Percentiles rank a stretch among this genome's conserved stretches.
Conservation (phyloP, 1,140 invertebrate species). For the Drosophila grimshawi region DNA sequence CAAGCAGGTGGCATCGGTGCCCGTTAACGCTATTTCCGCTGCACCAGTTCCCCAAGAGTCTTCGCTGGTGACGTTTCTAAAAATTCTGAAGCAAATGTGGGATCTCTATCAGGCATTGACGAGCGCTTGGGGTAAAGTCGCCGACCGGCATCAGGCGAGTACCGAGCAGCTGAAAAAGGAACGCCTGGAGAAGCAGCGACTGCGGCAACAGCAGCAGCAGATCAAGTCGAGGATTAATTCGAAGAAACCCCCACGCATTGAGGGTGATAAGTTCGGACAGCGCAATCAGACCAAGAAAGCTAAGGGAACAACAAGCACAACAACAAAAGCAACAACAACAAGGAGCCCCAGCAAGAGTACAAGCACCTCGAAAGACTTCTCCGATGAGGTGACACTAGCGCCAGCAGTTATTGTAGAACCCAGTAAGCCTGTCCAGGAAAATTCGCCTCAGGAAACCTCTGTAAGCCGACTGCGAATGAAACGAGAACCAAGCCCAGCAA, state of each 20-base stretch:
- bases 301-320: conserved; percentile 42
- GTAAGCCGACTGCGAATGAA: conserved; percentile 61
- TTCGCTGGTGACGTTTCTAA: conserved; percentile 65
- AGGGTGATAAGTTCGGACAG: conserved; percentile 50
- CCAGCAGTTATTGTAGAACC: conserved; percentile 40
- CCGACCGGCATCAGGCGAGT: conserved; percentile 67
- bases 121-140: conserved; percentile 65
- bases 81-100: conserved; percentile 75
- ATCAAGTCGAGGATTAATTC: conserved; percentile 63
- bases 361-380: conserved; percentile 33
- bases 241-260: conserved; percentile 65
- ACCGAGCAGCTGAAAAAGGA: conserved; percentile 57
- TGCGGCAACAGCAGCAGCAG: conserved; percentile 54
- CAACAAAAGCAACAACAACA: conserved; percentile 34
- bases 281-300: conserved; percentile 58
- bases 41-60: conserved; percentile 37
- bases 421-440: conserved; percentile 35
- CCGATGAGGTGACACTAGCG: conserved; percentile 29
- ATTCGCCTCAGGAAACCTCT: conserved; percentile 29
- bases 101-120: conserved; percentile 75
- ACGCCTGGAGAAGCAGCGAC: conserved; percentile 57
- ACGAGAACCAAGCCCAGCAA: conserved; percentile 39
- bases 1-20: conserved; percentile 42
- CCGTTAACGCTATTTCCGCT: conserved; percentile 11
- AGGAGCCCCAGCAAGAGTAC: conserved; percentile 19